Evolutionary conservation across 2,888 invertebrate species (phyloP).

Genomic region (Polymixis flavicincta): DNA sequence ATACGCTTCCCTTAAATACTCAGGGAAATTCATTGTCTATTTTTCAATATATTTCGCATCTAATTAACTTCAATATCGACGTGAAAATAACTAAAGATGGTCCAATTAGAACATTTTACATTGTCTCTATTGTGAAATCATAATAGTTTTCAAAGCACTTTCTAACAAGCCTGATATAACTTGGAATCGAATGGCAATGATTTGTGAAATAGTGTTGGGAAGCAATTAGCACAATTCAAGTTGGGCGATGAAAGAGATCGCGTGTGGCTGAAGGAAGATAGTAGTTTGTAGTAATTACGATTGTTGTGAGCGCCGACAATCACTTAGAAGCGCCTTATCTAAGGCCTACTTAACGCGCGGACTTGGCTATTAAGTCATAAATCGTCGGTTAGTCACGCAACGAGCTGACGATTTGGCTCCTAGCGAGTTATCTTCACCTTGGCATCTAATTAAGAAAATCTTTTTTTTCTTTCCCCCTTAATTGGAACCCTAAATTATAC

Average conservation of each 20-base stretch:
- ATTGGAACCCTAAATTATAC: constrained; percentile 74
- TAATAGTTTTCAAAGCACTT: constrained; percentile 24
- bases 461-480: constrained; percentile 72
- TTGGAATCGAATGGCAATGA: constrained; percentile 64
- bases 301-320: constrained; percentile 90
- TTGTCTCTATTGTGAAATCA: constrained; percentile 7
- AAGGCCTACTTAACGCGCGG: constrained; percentile 89
- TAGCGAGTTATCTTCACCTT: constrained; percentile 86
- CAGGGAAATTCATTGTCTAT: constrained; percentile 26
- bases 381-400: constrained; percentile 88
- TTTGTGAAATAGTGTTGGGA: constrained; percentile 75
- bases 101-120: not conserved
- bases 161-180: constrained; percentile 31
- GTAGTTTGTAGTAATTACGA: constrained; percentile 90
- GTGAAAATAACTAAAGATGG: not conserved
- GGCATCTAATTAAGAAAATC: constrained; percentile 86
- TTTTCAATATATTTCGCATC: constrained; percentile 22
- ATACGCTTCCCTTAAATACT: constrained; percentile 29
- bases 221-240: constrained; percentile 86
- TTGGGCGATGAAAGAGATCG: constrained; percentile 86
- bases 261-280: constrained; percentile 86
- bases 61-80: constrained; percentile 25
- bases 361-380: constrained; percentile 90
- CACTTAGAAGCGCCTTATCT: constrained; percentile 90
- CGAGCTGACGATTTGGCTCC: constrained; percentile 85